Conservation (phyloP, 2,113 vertebrate genomes). For the Muntiacus reevesi region DNA sequence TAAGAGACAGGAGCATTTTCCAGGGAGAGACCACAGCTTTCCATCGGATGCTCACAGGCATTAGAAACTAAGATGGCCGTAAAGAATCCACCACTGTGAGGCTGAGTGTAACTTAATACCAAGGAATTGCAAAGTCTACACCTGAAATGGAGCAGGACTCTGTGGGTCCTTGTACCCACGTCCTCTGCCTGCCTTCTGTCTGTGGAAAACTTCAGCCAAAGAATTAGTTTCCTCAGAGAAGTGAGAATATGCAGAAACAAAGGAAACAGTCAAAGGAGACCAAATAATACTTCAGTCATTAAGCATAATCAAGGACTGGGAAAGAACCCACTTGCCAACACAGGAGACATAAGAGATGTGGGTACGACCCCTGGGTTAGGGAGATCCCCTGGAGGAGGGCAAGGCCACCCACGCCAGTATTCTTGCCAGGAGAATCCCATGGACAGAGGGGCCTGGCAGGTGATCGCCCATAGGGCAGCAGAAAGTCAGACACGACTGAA, state of each 20-base stretch:
- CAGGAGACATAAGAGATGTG: background rate
- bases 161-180: background rate
- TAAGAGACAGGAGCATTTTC: background rate
- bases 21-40: background rate
- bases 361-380: background rate
- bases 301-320: background rate
- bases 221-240: background rate
- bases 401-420: background rate
- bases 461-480: background rate
- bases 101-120: background rate
- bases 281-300: background rate
- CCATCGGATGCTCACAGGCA: background rate
- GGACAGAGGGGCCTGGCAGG: background rate
- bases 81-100: background rate
- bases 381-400: background rate
- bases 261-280: background rate
- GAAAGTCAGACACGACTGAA: background rate
- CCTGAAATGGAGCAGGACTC: background rate
- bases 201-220: background rate
- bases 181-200: background rate
- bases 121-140: background rate
- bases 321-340: background rate
- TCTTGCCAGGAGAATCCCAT: background rate
- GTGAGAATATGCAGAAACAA: background rate
- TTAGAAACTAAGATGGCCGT: background rate